These are phyloP conservation scores for Mugil cephalus DNA, from an alignment of 2,113 vertebrate genomes.

Conservation along the genomic window DNA sequence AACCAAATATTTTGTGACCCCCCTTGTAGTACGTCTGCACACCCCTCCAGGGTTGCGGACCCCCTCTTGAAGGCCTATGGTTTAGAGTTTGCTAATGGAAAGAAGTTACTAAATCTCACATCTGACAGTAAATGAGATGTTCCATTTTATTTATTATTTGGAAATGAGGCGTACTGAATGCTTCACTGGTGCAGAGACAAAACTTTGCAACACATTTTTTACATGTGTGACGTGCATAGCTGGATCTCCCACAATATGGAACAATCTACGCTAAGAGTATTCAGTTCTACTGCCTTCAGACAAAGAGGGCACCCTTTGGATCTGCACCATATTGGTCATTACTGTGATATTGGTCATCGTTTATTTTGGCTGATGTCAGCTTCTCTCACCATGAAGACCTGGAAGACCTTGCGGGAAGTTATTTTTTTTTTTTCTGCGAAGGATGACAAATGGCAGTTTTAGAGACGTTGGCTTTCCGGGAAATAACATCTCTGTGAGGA, in stretches of 20 bases:
- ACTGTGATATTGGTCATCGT: conserved; percentile 24
- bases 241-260: conserved; percentile 21
- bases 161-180: background rate
- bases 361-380: conserved; percentile 49
- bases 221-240: conserved; percentile 5
- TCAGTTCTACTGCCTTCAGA: conserved; percentile 12
- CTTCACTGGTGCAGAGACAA: conserved; percentile 9
- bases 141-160: conserved; percentile 16
- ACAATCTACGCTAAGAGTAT: conserved; percentile 11
- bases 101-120: background rate
- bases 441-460: conserved; percentile 37
- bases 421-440: conserved; percentile 24
- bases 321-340: conserved; percentile 17
- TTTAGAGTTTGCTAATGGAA: too few species aligned
- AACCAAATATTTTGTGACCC: too few species aligned
- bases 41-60: too few species aligned
- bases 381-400: conserved; percentile 40
- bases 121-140: background rate
- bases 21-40: too few species aligned
- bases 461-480: conserved; percentile 29
- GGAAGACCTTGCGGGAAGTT: conserved; percentile 32
- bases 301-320: conserved; percentile 12
- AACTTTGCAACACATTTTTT: background rate
- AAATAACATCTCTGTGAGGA: background rate
- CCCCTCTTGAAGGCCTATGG: too few species aligned